Conservation (phyloP, 2,797 vertebrate species). For the Tachyglossus aculeatus region DNA sequence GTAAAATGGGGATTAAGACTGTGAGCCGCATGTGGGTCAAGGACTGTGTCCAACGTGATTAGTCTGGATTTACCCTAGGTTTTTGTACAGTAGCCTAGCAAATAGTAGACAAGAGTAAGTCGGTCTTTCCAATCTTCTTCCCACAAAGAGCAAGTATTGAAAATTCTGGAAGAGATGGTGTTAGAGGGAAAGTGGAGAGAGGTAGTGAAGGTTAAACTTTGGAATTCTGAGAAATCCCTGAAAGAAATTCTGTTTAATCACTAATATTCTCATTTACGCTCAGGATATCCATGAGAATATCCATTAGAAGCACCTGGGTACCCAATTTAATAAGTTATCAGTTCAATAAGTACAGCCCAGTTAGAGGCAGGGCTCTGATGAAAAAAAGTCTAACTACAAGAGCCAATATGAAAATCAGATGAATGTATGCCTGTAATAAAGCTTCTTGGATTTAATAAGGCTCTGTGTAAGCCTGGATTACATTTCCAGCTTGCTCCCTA, state of each 20-base stretch:
- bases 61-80: too few species aligned
- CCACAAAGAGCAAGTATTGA: too few species aligned
- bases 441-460: slow-evolving; percentile 35
- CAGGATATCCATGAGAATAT: slow-evolving; percentile 40
- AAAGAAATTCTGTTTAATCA: slow-evolving; percentile 18
- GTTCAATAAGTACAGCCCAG: slow-evolving; percentile 16
- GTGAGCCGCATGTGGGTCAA: too few species aligned
- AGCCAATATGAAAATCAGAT: slow-evolving; percentile 4
- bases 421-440: slow-evolving; percentile 28
- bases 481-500: slow-evolving; percentile 1
- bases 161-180: too few species aligned
- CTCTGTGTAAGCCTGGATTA: slow-evolving; percentile 24
- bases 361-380: rapidly evolving
- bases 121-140: too few species aligned
- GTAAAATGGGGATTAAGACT: too few species aligned
- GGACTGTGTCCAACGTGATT: too few species aligned
- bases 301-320: too few species aligned
- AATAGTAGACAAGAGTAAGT: too few species aligned
- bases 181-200: too few species aligned
- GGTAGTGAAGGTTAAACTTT: not conserved
- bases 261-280: slow-evolving; percentile 61
- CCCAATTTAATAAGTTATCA: slow-evolving; percentile 2
- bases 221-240: not conserved
- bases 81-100: too few species aligned
- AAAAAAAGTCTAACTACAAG: not conserved